Evolutionary conservation across 2,888 invertebrate species (phyloP), one percentile per base, ranked within the genome.

Genomic region (Nudaria mundana): DNA sequence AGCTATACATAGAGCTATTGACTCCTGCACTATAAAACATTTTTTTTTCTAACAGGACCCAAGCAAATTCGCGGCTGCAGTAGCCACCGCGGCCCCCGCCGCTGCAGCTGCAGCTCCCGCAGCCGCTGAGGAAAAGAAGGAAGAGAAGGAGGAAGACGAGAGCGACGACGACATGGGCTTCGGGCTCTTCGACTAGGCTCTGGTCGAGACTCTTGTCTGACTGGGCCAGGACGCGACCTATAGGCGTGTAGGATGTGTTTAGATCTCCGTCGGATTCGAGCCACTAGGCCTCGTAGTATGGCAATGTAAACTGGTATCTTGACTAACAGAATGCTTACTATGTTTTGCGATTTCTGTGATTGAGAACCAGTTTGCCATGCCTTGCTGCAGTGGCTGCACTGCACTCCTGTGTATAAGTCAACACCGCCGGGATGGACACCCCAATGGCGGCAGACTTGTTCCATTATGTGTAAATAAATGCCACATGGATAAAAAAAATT

Each of bases 91-190:
- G 13, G 91, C 92, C 22, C 91, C 94, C n/a, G 91, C 93, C n/a
- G 91, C 93, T 30, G 90, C 92, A 6, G 91, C 92, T 12, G 91
- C 91, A 7, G 40, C 93, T 11, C 91, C 92, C 25, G 90, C 92
- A 11, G 91, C 92, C 13, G 91, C 91, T 36, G 91, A 92, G 48
- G 93, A 93, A 66, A 93, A 94, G 72, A 94, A 95, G 76, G 94
- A 94, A 64, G 94, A 94, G 83, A 94, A 95, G 68, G 95, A 95
- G 67, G 95, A 94, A 42, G 91, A 93, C 4, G 94, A 94, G 73
- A 93, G 93, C 50, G 97, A 97, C 69, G 98, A 98, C 66, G 98
- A 98, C 83, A 98, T 99, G 98, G 98, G 98, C 83, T 97, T 99
- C 86, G 98, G 98, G 83, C 93, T 97, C 14, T 97, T 96, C 76